These are phyloP conservation scores for Prionailurus bengalensis DNA, from an alignment of 2,113 vertebrate species.

Conservation along the genomic window DNA sequence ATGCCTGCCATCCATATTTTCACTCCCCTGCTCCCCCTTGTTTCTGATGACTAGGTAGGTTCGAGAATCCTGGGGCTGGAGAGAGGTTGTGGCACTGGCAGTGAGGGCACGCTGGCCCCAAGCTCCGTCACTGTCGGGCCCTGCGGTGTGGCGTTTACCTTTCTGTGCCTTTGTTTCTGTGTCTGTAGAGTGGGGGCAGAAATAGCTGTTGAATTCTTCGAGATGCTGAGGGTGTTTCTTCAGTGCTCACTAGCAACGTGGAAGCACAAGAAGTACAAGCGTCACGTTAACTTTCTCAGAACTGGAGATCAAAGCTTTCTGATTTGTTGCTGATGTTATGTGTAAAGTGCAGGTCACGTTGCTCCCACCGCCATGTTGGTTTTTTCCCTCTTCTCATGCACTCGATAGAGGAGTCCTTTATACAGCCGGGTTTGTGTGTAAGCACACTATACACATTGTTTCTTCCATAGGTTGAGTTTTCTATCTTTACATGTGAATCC, in stretches of 20 bases:
- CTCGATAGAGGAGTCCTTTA: not conserved
- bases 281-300: not conserved
- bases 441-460: rapidly evolving
- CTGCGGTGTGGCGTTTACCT: no score
- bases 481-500: not conserved
- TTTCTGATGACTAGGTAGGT: not conserved
- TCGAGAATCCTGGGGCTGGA: not conserved
- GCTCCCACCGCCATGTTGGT: not conserved
- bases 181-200: not conserved
- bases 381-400: not conserved
- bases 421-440: not conserved
- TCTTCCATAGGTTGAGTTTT: not conserved
- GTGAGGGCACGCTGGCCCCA: not conserved
- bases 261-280: not conserved
- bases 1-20: not conserved
- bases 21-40: not conserved
- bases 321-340: not conserved
- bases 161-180: not conserved
- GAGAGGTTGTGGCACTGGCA: rapidly evolving
- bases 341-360: not conserved
- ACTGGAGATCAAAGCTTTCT: not conserved
- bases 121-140: not conserved
- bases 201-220: not conserved
- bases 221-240: not conserved
- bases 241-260: not conserved